phyloP scores from a whole-genome alignment of 1,140 invertebrate genomes.

The Listronotus bonariensis region DNA sequence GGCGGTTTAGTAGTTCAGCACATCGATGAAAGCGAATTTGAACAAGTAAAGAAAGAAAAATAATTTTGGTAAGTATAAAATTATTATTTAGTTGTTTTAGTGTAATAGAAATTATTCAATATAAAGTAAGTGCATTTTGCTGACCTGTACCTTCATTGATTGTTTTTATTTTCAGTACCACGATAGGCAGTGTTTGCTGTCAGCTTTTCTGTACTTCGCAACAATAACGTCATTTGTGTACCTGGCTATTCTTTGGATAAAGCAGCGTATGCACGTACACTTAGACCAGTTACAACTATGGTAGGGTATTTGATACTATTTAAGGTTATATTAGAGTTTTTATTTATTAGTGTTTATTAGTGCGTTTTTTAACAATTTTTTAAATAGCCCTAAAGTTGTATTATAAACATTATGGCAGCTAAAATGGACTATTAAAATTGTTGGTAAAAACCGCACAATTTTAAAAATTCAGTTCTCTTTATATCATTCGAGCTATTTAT shows the following conservation, averaged over 20 bases:
- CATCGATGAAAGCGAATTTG: conserved; percentile 45
- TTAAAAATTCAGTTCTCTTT: conserved; percentile 23
- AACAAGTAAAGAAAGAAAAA: conserved; percentile 36
- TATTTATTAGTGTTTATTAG: conserved; percentile 6
- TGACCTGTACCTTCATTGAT: too few relatives aligned
- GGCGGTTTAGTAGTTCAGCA: conserved; percentile 29
- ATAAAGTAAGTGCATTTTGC: too few relatives aligned
- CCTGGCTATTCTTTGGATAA: conserved; percentile 53
- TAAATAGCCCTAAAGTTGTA: background rate
- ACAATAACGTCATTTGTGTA: conserved; percentile 54
- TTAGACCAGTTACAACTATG: conserved; percentile 54
- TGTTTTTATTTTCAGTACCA: conserved; percentile 33
- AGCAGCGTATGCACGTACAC: conserved; percentile 52
- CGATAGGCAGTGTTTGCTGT: conserved; percentile 51
- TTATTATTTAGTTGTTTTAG: too few relatives aligned
- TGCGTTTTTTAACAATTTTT: background rate
- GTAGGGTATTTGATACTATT: conserved; percentile 39
- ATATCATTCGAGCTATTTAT: conserved; percentile 8
- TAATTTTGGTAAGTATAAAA: conserved; percentile 26
- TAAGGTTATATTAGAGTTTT: conserved; percentile 18
- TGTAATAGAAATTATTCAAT: too few relatives aligned
- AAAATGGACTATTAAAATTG: conserved; percentile 6
- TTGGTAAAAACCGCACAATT: background rate
- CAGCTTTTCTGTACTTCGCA: conserved; percentile 54
- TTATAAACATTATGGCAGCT: too few relatives aligned